These are phyloP conservation scores for Rhagoletis zephyria DNA, from an alignment of 1,140 invertebrate genomes.

Conservation along the genomic window DNA sequence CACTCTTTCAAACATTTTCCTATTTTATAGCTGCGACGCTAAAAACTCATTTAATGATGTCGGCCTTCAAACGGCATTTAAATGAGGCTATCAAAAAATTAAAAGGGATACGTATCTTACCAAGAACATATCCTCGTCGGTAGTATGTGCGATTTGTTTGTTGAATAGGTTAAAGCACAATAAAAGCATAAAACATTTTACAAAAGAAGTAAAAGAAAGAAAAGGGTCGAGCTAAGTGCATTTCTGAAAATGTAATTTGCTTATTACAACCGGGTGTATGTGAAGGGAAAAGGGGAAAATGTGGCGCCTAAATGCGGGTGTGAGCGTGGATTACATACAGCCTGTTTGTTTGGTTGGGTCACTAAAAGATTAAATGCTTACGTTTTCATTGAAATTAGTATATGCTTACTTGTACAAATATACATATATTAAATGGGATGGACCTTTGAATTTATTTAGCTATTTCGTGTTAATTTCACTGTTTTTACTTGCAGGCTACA, in stretches of 20 bases:
- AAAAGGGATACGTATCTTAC: conserved; percentile 23
- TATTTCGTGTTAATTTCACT: background rate
- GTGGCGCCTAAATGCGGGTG: background rate
- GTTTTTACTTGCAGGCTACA: background rate
- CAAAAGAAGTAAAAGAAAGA: background rate
- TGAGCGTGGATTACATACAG: background rate
- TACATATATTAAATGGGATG: background rate
- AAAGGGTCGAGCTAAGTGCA: conserved; percentile 10
- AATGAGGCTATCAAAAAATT: conserved; percentile 44
- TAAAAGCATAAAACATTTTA: conserved; percentile 20
- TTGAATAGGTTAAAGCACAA: conserved; percentile 22
- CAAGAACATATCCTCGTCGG: background rate
- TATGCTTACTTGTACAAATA: background rate
- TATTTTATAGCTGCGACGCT: background rate
- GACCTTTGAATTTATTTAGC: background rate
- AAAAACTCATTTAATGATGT: conserved; percentile 47
- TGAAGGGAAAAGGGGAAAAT: background rate
- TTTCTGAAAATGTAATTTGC: conserved; percentile 51
- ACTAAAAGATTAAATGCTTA: conserved; percentile 41
- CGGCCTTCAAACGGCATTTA: conserved; percentile 43
- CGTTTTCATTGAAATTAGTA: background rate
- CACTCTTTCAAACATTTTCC: background rate
- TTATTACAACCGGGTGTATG: conserved; percentile 7
- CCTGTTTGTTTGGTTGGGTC: background rate
- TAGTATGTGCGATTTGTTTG: background rate